A percentile compares a stretch with the other conserved stretches of the same genome.
These are phyloP conservation scores for Torymus texanus DNA, from an alignment of 2,888 invertebrate genomes.

Conservation along the genomic window DNA sequence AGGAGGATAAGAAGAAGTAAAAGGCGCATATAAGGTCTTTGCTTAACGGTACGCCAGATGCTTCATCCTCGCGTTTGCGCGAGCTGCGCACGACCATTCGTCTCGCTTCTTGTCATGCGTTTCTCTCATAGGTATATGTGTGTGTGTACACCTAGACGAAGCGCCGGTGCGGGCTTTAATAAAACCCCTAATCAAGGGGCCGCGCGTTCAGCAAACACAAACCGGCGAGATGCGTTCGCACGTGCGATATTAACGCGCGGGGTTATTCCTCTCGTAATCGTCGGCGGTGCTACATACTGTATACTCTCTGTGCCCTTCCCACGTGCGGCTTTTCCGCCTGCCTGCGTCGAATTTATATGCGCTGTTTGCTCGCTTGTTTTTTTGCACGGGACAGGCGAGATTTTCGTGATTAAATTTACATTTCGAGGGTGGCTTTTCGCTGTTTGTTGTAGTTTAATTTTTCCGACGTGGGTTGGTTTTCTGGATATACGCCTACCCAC, in stretches of 20 bases:
- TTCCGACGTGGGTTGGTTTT: not conserved
- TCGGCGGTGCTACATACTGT: too few species aligned
- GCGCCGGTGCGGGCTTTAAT: slow-evolving; percentile 12
- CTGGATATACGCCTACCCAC: too few species aligned
- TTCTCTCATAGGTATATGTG: not conserved
- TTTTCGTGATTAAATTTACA: too few species aligned
- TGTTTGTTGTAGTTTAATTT: not conserved
- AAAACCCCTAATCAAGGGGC: slow-evolving; percentile 30
- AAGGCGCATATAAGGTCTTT: slow-evolving; percentile 15
- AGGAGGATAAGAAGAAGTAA: too few species aligned
- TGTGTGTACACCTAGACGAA: not conserved
- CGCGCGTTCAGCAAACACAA: not conserved
- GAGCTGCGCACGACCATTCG: not conserved
- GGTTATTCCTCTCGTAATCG: too few species aligned
- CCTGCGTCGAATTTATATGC: not conserved
- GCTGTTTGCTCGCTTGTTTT: not conserved
- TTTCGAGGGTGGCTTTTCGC: too few species aligned
- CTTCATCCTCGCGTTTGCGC: not conserved
- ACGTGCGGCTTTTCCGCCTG: too few species aligned
- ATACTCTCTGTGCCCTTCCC: too few species aligned
- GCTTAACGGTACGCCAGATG: slow-evolving; percentile 32
- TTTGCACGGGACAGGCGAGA: too few species aligned
- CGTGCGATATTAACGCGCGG: not conserved
- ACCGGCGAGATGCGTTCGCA: slow-evolving; percentile 4
- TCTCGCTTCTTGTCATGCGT: slow-evolving; percentile 7